Conservation (phyloP, 2,888 invertebrate genomes). For the Cataglyphis cursor region DNA sequence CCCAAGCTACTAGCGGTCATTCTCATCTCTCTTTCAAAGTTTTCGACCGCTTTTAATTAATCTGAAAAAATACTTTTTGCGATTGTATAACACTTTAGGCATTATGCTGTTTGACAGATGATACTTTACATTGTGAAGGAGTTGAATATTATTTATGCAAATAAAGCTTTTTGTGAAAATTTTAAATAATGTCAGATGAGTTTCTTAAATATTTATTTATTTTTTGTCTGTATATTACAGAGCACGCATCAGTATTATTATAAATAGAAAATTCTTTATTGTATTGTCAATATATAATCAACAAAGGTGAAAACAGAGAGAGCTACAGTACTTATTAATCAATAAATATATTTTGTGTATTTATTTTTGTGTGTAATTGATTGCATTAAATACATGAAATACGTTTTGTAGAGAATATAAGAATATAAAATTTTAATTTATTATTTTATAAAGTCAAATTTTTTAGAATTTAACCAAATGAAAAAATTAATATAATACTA, state of each 20-base stretch:
- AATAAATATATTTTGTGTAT: background rate
- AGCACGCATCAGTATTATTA: background rate
- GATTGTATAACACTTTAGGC: background rate
- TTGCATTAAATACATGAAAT: too few relatives aligned
- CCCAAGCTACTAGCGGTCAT: slow-evolving; percentile 55
- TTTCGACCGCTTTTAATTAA: slow-evolving; percentile 18
- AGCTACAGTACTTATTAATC: background rate
- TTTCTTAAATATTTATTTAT: background rate
- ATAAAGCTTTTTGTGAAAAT: background rate
- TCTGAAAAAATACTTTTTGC: background rate
- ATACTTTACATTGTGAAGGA: background rate
- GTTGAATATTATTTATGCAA: background rate
- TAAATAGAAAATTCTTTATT: background rate
- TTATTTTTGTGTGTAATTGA: background rate
- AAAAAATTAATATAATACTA: background rate
- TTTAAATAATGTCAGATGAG: background rate
- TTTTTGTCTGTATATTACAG: background rate
- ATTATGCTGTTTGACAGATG: too few relatives aligned
- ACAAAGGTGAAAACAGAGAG: background rate
- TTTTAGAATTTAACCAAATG: background rate
- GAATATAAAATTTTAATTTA: too few relatives aligned
- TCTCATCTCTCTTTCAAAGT: background rate
- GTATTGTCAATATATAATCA: too few relatives aligned
- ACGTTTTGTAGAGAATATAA: too few relatives aligned
- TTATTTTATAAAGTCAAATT: too few relatives aligned